Evolutionary conservation across 2,888 invertebrate species (phyloP), one percentile per base, ranked within the genome.

Genomic region (Erebia palarica): DNA sequence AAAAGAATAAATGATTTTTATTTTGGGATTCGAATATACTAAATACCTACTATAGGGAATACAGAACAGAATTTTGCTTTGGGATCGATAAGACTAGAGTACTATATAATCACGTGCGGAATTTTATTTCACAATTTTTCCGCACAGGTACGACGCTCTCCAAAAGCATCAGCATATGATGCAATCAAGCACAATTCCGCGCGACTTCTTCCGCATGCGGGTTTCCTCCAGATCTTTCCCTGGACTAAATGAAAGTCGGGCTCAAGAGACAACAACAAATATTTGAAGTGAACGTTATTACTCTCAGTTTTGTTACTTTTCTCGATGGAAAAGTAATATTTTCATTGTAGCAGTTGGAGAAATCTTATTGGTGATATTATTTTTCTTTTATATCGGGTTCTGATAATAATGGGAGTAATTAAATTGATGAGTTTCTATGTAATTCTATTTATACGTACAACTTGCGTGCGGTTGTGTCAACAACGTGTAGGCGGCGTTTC

Each of bases 271-370:
- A 79, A 80, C 79, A 80, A 81, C 82, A 84, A 85, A 85, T 84
- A 86, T 83, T 84, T 81, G 80, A 80, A 79, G 80, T 80, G 78
- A 76, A 78, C 80, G 80, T 82, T 85, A 84, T 86, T 86, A 82
- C 79, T 80, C 44, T 64, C 79, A 79, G 68, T 72, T 73, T 65
- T 65, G 60, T 65, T 69, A 70, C 70, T 70, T 64, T 65, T 70
- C 70, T 66, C 47, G 70, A 74, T 74, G 68, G 58, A 68, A 72
- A 72, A 57, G 68, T 68, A 70, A 72, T 74, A 70, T 74, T 74
- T 70, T 74, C 65, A 68, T 65, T 70, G 68, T 70, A 44, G 53
- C 9, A 66, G 60, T 64, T 61, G 14, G 55, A 1, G 11, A 27
- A 44, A 14, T n/a, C 13, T 58, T 65, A 49, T 58, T 65, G 49